Evolutionary conservation across 1,140 invertebrate species (phyloP), one percentile per base, ranked within the genome.

Genomic region (Conus betulinus): DNA sequence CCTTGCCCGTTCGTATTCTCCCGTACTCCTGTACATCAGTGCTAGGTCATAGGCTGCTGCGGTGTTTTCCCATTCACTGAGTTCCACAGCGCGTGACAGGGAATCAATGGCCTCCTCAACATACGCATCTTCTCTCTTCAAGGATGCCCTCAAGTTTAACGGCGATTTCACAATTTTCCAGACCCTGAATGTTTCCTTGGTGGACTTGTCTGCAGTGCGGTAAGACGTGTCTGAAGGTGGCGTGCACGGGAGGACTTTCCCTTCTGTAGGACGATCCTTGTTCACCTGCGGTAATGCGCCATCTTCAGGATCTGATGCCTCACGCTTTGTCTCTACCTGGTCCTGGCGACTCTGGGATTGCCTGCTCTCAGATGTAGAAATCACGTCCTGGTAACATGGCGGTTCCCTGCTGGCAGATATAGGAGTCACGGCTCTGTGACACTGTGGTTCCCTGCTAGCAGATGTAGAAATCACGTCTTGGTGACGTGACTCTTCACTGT

Each of bases 51-150:
- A 87, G 39, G 17, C 7, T 23, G 85, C 85, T 11, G 53, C 23
- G 2, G n/a, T n/a, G 52, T 87, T 87, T 79, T 79, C 71, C 39
- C 85, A 67, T 79, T 76, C 74, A 20, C 85, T 87, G 85, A 87
- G 20, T 51, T 78, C 17, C 2, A 87, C 20, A 6, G 85, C 85
- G 23, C n/a, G 15, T 57, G 15, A 3, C 5, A 85, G 53, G 52
- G 17, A 20, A 11, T 74, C 51, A 5, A 87, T 57, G n/a, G 85
- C 55, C n/a, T 87, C 51, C 1, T 67, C 8, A 20, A 87, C 23
- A 27, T 25, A 79, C 0, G 39, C 3, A 87, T 87, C 85, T 5
- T 15, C 39, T 81, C 20, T 81, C 4, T 6, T 52, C 8, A 85
- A 85, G 15, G 7, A 7, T 20, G 51, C 53, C 20, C 1, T 63